Base-by-base conservation (phyloP, 2,797 vertebrate species). In the Xerus rutilus region DNA sequence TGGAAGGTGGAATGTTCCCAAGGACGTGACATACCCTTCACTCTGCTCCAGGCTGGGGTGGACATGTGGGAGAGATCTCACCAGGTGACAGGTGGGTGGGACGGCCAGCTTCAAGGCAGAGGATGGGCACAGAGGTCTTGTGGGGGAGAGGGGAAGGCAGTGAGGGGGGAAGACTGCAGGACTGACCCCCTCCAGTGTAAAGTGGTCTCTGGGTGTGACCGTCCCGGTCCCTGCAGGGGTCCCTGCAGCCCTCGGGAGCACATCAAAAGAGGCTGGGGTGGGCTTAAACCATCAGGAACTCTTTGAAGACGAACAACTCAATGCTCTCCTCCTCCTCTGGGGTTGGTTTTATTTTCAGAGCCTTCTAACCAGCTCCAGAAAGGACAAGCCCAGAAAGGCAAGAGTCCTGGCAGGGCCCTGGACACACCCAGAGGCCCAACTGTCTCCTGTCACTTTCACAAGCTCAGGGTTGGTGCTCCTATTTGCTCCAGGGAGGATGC, bases 311-410 rank as follows among this genome's bases (percentile, higher is more conserved):
- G n/a, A 96, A 59, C 4, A 65, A 13, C n/a, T 6, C 14, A 25
- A 17, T 18, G 83, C 32, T 82, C 21, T 76, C 86, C 82, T 85
- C 90, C 89, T 95, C 82, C 52, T 95, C 94, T 70, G n/a, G 52
- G 17, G 76, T 94, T 74, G 89, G 35, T 67, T 93, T 79, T 79
- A n/a, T 57, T 62, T 88, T 65, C 77, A 94, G 76, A 59, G 17
- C 62, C 86, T 47, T 43, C 69, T 85, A n/a, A 76, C 72, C 70
- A 23, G 30, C 59, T 73, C 94, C 88, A 79, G 73, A 89, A 70
- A 90, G 18, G 15, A 47, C 32, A 17, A 43, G 39, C 17, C 12
- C 35, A 76, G 4, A 47, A 59, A 17, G 28, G 23, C 70, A 70
- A 74, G 57, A n/a, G n/a, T 69, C 17, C 85, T 57, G 57, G 49